phyloP scores from a whole-genome alignment of 2,888 invertebrate genomes.

The Folsomia manolachei region DNA sequence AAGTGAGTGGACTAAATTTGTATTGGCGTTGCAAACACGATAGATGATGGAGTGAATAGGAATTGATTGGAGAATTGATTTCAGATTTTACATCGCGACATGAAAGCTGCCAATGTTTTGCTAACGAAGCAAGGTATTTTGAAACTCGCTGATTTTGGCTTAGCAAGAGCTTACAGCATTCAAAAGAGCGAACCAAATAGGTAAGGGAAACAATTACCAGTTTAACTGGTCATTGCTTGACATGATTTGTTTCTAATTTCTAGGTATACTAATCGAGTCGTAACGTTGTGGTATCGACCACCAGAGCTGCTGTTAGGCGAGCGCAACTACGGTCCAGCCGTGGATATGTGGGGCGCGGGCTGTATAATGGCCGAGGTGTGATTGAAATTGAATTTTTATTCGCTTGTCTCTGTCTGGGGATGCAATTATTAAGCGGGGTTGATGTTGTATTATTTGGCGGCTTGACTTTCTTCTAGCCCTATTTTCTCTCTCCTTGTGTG shows the following conservation, averaged over 20 bases:
- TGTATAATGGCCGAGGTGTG: constrained; percentile 93
- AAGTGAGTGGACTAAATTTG: too few species aligned
- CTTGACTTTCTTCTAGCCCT: neutral
- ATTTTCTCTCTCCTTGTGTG: neutral
- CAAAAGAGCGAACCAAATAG: constrained; percentile 80
- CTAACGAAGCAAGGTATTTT: constrained; percentile 92
- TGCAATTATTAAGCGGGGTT: too few species aligned
- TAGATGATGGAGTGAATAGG: too few species aligned
- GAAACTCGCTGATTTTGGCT: constrained; percentile 95
- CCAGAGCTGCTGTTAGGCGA: constrained; percentile 72
- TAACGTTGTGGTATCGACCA: constrained; percentile 78
- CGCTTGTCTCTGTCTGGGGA: neutral
- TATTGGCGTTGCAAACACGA: too few species aligned
- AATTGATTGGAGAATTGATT: too few species aligned
- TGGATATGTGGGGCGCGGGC: constrained; percentile 96
- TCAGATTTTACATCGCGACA: constrained; percentile 85
- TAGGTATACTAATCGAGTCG: constrained; percentile 95
- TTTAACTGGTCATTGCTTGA: neutral
- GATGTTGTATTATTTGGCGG: neutral
- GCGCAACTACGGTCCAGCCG: constrained; percentile 92
- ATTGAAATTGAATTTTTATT: neutral
- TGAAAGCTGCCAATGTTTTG: constrained; percentile 98
- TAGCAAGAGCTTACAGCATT: constrained; percentile 89
- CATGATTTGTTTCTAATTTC: neutral
- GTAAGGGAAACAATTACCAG: constrained; percentile 61